phyloP scores from a whole-genome alignment of 2,113 vertebrate species.

The Lasiurus borealis region DNA sequence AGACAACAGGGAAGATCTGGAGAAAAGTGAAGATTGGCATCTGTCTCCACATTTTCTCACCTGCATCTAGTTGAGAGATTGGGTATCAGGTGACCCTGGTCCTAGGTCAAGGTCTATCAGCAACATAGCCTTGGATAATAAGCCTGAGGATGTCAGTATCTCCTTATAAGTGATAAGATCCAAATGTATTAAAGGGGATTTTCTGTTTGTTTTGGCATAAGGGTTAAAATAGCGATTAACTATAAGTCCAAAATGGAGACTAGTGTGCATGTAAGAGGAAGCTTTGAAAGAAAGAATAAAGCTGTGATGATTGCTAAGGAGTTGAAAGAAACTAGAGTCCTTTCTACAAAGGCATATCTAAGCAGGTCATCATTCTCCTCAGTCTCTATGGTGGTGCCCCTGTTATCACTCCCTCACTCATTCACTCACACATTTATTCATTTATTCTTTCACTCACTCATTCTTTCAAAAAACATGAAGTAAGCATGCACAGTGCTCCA shows the following conservation, averaged over 20 bases:
- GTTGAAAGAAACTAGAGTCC: background rate
- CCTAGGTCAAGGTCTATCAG: background rate
- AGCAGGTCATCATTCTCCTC: background rate
- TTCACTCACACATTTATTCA: no score
- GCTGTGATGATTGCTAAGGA: background rate
- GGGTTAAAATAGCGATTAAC: background rate
- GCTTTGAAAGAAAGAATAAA: background rate
- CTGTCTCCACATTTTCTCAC: background rate
- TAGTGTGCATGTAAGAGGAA: background rate
- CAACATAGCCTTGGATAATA: background rate
- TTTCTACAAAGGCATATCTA: background rate
- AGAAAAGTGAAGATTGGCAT: rapidly evolving
- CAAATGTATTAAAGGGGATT: background rate
- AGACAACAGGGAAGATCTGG: no score
- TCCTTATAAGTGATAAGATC: background rate
- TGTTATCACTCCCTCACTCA: background rate
- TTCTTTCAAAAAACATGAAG: background rate
- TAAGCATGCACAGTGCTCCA: background rate
- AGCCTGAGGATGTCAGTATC: background rate
- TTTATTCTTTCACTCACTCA: background rate
- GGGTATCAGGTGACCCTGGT: no score
- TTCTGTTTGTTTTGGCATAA: background rate
- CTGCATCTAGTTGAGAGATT: background rate
- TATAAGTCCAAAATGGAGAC: background rate
- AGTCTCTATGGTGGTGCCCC: background rate